Percentiles rank a stretch among this genome's conserved stretches.
Evolutionary conservation across 2,888 invertebrate genomes (phyloP).

Genomic region (Sycophila texana): DNA sequence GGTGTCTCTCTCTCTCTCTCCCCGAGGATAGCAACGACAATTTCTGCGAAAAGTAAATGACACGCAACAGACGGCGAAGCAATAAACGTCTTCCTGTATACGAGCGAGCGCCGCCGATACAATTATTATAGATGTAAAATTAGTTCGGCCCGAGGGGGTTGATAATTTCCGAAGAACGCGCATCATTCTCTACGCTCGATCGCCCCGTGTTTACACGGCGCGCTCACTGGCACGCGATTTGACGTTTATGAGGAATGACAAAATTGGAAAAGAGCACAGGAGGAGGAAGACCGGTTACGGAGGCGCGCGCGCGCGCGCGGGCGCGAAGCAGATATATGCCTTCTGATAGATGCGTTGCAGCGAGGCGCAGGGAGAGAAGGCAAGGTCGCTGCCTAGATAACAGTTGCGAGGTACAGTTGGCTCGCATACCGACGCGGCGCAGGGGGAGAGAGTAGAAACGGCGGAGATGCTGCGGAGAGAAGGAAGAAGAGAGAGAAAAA

Average conservation of each 20-base stretch:
- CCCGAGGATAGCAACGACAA: not conserved
- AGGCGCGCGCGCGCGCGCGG: conserved; percentile 9
- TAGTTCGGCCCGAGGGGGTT: too few relatives aligned
- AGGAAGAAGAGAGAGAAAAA: too few relatives aligned
- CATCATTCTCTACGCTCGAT: too few relatives aligned
- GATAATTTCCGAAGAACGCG: too few relatives aligned
- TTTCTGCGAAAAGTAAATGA: conserved; percentile 1
- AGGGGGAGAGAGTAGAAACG: not conserved
- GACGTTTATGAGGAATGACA: conserved; percentile 26
- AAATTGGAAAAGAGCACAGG: conserved; percentile 1
- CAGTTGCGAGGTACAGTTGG: conserved; percentile 71
- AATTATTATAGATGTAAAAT: too few relatives aligned
- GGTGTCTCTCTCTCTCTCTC: not conserved
- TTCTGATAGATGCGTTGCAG: conserved; percentile 41
- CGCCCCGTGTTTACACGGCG: not conserved
- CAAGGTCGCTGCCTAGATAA: conserved; percentile 72
- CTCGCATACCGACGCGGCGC: conserved; percentile 28
- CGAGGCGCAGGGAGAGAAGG: conserved; percentile 59
- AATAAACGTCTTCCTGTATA: not conserved
- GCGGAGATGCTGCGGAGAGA: not conserved
- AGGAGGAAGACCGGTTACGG: conserved; percentile 38
- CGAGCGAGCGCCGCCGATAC: not conserved
- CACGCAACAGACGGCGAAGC: too few relatives aligned
- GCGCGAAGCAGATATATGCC: conserved; percentile 27
- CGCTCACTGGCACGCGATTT: not conserved